Evolutionary conservation across 1,140 invertebrate genomes (phyloP).

Genomic region (Acromyrmex heyeri): DNA sequence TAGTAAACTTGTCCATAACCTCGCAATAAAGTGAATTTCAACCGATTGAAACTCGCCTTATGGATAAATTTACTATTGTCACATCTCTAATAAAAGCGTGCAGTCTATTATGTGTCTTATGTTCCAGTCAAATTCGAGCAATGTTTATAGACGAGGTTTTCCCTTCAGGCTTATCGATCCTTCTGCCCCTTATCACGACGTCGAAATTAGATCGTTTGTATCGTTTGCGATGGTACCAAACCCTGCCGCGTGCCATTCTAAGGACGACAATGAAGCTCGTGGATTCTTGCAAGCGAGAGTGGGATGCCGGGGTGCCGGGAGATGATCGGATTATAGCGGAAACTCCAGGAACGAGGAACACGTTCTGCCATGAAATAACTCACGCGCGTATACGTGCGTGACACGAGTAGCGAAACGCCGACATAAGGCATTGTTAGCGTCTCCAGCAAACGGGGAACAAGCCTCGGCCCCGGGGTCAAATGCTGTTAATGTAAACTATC

Average conservation of each 20-base stretch:
- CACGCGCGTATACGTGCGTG: slow-evolving; percentile 46
- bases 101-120: no score
- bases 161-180: background rate
- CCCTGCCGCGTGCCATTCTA: slow-evolving; percentile 53
- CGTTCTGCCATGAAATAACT: slow-evolving; percentile 43
- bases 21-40: no score
- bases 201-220: slow-evolving; percentile 73
- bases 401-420: slow-evolving; percentile 59
- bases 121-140: background rate
- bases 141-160: background rate
- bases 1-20: no score
- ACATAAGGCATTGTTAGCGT: slow-evolving; percentile 77
- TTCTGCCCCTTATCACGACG: background rate
- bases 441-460: slow-evolving; percentile 65
- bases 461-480: slow-evolving; percentile 68
- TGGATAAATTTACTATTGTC: no score
- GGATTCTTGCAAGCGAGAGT: slow-evolving; percentile 4
- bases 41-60: no score
- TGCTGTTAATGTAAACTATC: slow-evolving; percentile 71
- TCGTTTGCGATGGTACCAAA: slow-evolving; percentile 69
- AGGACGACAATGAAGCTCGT: slow-evolving; percentile 59
- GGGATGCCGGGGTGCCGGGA: background rate
- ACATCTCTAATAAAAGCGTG: no score
- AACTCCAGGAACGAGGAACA: slow-evolving; percentile 62
- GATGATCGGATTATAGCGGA: slow-evolving; percentile 74